phyloP scores from a whole-genome alignment of 2,113 vertebrate species.

The Crotalus viridis region DNA sequence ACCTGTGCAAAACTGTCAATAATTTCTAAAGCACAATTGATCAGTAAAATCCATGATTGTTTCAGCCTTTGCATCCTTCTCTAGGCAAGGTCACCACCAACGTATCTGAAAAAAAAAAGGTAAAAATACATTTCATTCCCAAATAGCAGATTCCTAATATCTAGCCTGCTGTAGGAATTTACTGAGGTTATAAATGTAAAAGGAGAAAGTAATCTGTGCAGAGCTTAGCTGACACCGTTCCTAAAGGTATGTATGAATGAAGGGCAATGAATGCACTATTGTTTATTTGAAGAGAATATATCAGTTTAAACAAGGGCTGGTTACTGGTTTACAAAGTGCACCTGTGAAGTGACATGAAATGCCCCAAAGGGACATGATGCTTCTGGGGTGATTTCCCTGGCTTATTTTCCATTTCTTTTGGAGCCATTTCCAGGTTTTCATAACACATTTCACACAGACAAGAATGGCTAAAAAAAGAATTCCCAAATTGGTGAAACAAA shows the following conservation, averaged over 20 bases:
- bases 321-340: background rate
- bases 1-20: constrained; percentile 94
- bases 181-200: background rate
- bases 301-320: background rate
- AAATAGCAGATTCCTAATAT: background rate
- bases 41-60: constrained; percentile 92
- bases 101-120: constrained; percentile 71
- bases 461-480: background rate
- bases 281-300: background rate
- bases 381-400: background rate
- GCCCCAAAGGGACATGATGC: background rate
- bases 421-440: background rate
- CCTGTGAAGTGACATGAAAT: background rate
- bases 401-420: background rate
- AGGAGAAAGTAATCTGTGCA: background rate
- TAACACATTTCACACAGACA: background rate
- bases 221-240: background rate
- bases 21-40: constrained; percentile 91
- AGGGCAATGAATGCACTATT: background rate
- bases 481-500: background rate
- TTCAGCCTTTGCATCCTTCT: constrained; percentile 83
- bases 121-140: constrained; percentile 47
- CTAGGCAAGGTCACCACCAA: constrained; percentile 74
- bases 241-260: background rate
- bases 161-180: background rate